A percentile compares a stretch with the other conserved stretches of the same genome.
These are phyloP conservation scores for Merodon equestris DNA, from an alignment of 2,888 invertebrate genomes.

Conservation along the genomic window DNA sequence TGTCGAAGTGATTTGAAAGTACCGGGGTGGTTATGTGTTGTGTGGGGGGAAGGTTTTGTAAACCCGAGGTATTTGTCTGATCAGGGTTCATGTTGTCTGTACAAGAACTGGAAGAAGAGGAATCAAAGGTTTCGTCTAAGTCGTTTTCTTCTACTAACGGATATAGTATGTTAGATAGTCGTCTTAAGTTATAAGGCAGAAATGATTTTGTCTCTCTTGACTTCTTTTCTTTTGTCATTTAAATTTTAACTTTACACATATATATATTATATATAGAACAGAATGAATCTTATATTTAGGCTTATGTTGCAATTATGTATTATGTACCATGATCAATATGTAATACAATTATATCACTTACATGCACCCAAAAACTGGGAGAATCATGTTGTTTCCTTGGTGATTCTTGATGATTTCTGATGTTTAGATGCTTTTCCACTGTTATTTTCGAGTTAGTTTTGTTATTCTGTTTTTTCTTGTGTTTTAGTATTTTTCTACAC, in stretches of 20 bases:
- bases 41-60: not conserved
- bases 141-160: not conserved
- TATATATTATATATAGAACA: too few species aligned
- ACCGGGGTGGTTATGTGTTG: not conserved
- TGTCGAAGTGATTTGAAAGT: not conserved
- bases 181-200: conserved; percentile 3
- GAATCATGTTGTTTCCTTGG: too few species aligned
- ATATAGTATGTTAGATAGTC: not conserved
- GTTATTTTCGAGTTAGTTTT: too few species aligned
- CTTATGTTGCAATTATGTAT: not conserved
- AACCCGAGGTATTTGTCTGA: not conserved
- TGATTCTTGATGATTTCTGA: too few species aligned
- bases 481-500: too few species aligned
- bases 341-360: not conserved
- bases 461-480: too few species aligned
- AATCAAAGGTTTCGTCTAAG: conserved; percentile 3
- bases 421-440: too few species aligned
- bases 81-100: not conserved
- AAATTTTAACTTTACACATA: too few species aligned
- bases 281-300: too few species aligned
- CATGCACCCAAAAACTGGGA: not conserved
- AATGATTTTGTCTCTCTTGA: conserved; percentile 2
- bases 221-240: not conserved
- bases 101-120: conserved; percentile 2
- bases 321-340: not conserved